Conservation (phyloP, 2,113 vertebrate species). For the Steatornis caripensis region DNA sequence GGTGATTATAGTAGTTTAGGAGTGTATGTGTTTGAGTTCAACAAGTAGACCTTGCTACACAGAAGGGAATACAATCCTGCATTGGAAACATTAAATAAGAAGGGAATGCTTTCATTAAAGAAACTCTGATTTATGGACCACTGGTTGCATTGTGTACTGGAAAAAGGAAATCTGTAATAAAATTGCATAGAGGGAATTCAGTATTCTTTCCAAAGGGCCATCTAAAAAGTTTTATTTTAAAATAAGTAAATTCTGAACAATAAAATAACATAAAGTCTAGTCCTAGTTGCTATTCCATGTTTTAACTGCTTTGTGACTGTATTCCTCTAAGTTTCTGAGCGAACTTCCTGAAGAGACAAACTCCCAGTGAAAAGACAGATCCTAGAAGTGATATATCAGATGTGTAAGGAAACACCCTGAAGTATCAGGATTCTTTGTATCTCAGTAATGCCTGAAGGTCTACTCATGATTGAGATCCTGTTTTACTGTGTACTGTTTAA, state of each 20-base stretch:
- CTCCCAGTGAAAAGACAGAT: neutral
- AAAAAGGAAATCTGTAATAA: conserved; percentile 54
- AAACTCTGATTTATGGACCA: conserved; percentile 50
- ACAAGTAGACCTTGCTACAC: neutral
- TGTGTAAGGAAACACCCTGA: neutral
- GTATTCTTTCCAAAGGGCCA: conserved; percentile 17
- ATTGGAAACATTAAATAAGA: conserved; percentile 22
- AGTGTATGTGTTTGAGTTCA: neutral
- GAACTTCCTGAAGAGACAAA: neutral
- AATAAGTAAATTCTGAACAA: conserved; percentile 35
- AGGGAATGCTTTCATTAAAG: conserved; percentile 45
- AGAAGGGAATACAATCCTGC: neutral
- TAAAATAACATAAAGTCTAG: neutral
- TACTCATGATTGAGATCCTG: neutral
- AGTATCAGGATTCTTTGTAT: neutral
- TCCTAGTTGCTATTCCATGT: neutral
- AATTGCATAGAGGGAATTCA: conserved; percentile 23
- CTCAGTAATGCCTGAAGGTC: neutral
- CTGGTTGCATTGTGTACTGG: neutral
- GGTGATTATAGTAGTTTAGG: neutral
- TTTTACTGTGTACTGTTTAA: neutral
- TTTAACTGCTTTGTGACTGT: conserved; percentile 29
- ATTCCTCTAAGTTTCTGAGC: neutral
- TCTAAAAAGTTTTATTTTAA: conserved; percentile 36
- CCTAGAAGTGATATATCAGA: neutral